Evolutionary conservation across 2,113 vertebrate genomes (phyloP).

Genomic region (Perognathus longimembris): DNA sequence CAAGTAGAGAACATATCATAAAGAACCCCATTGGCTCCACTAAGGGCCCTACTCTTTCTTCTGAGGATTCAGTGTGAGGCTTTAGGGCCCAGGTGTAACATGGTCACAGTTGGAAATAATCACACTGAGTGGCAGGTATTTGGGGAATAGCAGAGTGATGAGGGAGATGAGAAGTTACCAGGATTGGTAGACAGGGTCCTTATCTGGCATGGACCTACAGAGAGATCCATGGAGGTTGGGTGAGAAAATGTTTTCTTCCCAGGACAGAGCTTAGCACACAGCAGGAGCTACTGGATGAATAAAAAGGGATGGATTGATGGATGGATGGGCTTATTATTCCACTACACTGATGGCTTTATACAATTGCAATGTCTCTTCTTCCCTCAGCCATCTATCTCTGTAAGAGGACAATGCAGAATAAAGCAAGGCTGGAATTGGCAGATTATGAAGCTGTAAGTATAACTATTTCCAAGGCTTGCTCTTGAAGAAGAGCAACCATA

Average conservation of each 20-base stretch:
- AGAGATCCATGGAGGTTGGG: not conserved
- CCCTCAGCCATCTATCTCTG: constrained; percentile 96
- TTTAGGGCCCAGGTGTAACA: not conserved
- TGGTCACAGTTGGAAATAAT: not conserved
- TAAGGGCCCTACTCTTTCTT: not conserved
- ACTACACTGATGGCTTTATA: not conserved
- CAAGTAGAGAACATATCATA: not conserved
- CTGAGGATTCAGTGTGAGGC: not conserved
- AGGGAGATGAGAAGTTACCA: not conserved
- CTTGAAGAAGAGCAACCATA: not conserved
- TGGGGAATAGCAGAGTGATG: not conserved
- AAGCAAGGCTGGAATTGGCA: constrained; percentile 96
- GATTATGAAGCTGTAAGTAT: constrained; percentile 98
- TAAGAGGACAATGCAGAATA: constrained; percentile 99
- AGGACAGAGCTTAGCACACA: not conserved
- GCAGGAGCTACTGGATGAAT: no score
- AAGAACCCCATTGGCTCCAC: not conserved
- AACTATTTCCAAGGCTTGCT: not conserved
- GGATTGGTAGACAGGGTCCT: not conserved
- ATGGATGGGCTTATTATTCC: not conserved
- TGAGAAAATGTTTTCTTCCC: not conserved
- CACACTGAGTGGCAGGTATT: not conserved
- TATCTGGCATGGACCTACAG: not conserved
- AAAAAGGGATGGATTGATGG: not conserved
- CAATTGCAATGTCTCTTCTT: constrained; percentile 63